These are phyloP conservation scores for Holcopasites calliopsidis DNA, from an alignment of 1,140 invertebrate species.

Conservation along the genomic window DNA sequence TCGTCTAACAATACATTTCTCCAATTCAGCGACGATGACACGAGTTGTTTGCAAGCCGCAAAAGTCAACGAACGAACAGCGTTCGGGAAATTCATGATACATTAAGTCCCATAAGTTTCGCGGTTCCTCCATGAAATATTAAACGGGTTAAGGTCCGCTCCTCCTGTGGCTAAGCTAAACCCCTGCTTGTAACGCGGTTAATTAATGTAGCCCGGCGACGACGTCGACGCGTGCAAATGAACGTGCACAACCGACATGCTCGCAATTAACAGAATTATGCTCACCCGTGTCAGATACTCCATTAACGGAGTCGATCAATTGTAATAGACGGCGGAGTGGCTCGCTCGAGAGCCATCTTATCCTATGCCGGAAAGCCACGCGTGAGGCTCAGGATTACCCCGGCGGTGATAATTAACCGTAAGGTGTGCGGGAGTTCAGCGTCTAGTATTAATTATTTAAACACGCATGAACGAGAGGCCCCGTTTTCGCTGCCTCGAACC, in stretches of 20 bases:
- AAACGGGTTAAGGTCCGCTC: not conserved
- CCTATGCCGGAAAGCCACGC: constrained; percentile 13
- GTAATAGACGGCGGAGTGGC: constrained; percentile 19
- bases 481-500: not conserved
- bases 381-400: constrained; percentile 4
- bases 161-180: not conserved
- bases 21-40: not conserved
- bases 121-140: not conserved
- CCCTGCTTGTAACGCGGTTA: not conserved
- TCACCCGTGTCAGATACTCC: constrained; percentile 7
- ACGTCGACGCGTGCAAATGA: constrained; percentile 6
- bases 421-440: not conserved
- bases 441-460: constrained; percentile 35
- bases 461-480: not conserved
- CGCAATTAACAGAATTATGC: constrained; percentile 36
- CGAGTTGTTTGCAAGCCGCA: too few species aligned
- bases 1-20: not conserved
- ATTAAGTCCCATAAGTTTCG: constrained; percentile 7
- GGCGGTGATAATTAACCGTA: constrained; percentile 32
- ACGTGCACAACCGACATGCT: not conserved
- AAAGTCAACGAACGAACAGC: not conserved
- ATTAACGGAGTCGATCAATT: constrained; percentile 26
- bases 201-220: constrained; percentile 2
- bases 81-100: not conserved
- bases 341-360: constrained; percentile 29